phyloP scores from a whole-genome alignment of 1,140 invertebrate species.

The Polypedilum vanderplanki region DNA sequence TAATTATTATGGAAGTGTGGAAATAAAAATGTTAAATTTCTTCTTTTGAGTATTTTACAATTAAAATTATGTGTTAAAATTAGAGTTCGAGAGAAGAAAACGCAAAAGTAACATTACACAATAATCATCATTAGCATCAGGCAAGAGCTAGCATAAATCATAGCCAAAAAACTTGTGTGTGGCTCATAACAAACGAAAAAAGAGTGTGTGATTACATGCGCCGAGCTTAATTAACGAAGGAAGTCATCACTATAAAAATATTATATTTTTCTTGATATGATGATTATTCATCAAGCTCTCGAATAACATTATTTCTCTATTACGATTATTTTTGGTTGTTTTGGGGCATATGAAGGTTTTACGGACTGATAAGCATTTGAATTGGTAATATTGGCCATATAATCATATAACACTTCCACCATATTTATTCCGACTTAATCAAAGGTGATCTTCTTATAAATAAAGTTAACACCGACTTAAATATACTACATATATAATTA shows the following conservation, averaged over 20 bases:
- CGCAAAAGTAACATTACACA: slow-evolving; percentile 12
- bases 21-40: slow-evolving; percentile 17
- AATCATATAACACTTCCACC: slow-evolving; percentile 15
- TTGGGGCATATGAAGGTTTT: not conserved
- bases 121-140: slow-evolving; percentile 16
- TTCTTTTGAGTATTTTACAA: not conserved
- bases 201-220: slow-evolving; percentile 12
- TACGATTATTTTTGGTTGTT: not conserved
- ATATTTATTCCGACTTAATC: not conserved
- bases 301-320: slow-evolving; percentile 10
- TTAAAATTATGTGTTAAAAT: slow-evolving; percentile 20
- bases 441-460: slow-evolving; percentile 21
- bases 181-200: not conserved
- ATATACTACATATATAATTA: slow-evolving; percentile 8
- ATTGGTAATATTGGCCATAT: slow-evolving; percentile 26
- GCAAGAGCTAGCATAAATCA: slow-evolving; percentile 21
- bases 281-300: slow-evolving; percentile 22
- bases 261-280: slow-evolving; percentile 9
- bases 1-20: slow-evolving; percentile 25
- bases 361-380: slow-evolving; percentile 28
- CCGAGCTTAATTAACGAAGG: slow-evolving; percentile 25
- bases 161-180: not conserved
- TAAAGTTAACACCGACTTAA: not conserved
- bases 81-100: slow-evolving; percentile 12
- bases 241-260: slow-evolving; percentile 24